These are phyloP conservation scores for Anguilla marmorata DNA, from an alignment of 2,797 vertebrate genomes.

Conservation along the genomic window DNA sequence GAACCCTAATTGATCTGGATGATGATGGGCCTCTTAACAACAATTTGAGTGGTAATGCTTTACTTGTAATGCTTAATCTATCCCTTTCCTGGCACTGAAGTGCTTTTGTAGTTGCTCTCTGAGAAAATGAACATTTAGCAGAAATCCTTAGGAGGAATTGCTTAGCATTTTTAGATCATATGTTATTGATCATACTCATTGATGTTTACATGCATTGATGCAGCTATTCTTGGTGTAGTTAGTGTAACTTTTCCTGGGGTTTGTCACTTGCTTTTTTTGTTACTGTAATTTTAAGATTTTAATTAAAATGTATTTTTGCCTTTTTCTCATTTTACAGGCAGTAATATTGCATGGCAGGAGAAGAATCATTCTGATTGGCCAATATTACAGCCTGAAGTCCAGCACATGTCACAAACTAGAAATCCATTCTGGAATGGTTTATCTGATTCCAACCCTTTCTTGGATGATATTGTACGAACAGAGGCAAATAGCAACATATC, in stretches of 20 bases:
- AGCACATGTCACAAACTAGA: constrained; percentile 60
- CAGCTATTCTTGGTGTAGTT: neutral
- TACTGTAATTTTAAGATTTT: neutral
- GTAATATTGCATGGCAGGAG: constrained; percentile 37
- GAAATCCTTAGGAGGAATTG: constrained; percentile 60
- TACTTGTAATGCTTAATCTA: neutral
- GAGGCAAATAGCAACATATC: constrained; percentile 62
- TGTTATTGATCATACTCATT: neutral
- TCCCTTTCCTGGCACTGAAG: neutral
- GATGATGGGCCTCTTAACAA: constrained; percentile 60
- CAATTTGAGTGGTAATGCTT: constrained; percentile 56
- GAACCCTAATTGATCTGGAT: constrained; percentile 83
- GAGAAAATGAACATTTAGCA: constrained; percentile 17
- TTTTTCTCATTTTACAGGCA: constrained; percentile 58
- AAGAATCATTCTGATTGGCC: constrained; percentile 58
- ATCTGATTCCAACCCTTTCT: constrained; percentile 89
- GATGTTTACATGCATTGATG: no score
- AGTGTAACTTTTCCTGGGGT: neutral
- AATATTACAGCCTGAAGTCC: constrained; percentile 54
- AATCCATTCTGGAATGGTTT: constrained; percentile 94
- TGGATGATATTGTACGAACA: constrained; percentile 82
- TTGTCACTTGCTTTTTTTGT: neutral
- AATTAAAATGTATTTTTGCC: constrained; percentile 1
- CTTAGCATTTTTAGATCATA: neutral
- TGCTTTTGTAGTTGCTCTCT: neutral